phyloP scores from a whole-genome alignment of 2,888 invertebrate genomes.

The Brachypterus glaber region DNA sequence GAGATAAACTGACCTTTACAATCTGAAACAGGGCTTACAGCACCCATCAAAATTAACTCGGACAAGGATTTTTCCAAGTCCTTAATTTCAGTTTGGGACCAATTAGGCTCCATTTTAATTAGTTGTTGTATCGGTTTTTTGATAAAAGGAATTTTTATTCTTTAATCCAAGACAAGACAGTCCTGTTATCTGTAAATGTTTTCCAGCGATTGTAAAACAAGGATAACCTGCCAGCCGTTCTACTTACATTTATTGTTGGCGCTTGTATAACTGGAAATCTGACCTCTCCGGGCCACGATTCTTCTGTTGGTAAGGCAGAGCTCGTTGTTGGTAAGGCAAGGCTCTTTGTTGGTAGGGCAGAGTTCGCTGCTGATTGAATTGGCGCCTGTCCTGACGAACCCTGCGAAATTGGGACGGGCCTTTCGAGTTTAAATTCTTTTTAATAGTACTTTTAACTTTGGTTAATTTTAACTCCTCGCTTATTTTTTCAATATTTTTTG shows the following conservation, averaged over 20 bases:
- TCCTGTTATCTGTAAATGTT: constrained; percentile 1
- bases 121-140: constrained; percentile 7
- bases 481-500: constrained; percentile 8
- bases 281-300: constrained; percentile 3
- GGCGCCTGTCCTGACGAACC: too few species aligned
- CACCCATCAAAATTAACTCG: too few species aligned
- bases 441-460: constrained; percentile 1
- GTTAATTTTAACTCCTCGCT: constrained; percentile 4
- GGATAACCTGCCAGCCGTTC: constrained; percentile 5
- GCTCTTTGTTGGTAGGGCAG: neutral
- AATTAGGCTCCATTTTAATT: too few species aligned
- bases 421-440: constrained; percentile 9
- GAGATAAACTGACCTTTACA: constrained; percentile 14
- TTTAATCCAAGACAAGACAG: constrained; percentile 4
- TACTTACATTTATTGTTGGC: constrained; percentile 7
- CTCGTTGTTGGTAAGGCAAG: neutral
- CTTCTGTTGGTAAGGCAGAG: neutral
- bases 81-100: too few species aligned
- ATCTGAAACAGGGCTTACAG: constrained; percentile 5
- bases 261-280: neutral
- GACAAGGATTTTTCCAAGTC: too few species aligned
- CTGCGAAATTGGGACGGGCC: constrained; percentile 8
- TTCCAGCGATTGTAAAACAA: constrained; percentile 6
- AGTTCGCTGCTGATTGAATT: too few species aligned
- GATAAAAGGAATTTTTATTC: constrained; percentile 6